These are phyloP conservation scores for Liodrosophila aerea DNA, from an alignment of 2,888 invertebrate genomes.

Conservation along the genomic window DNA sequence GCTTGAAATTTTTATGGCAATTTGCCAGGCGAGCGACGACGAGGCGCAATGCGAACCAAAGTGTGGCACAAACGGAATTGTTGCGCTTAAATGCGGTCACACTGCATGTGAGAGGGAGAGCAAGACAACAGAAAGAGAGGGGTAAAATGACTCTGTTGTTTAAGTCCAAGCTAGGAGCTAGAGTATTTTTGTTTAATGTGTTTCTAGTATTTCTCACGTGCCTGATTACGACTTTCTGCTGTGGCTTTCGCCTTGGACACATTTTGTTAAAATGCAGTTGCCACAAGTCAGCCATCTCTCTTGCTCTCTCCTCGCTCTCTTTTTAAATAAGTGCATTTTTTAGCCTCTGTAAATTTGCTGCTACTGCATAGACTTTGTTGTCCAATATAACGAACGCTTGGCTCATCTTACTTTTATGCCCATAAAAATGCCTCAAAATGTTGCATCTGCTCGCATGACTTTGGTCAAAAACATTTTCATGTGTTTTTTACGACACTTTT, in stretches of 20 bases:
- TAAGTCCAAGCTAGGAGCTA: too few species aligned
- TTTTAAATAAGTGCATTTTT: conserved; percentile 21
- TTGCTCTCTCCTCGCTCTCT: neutral
- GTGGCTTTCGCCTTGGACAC: conserved; percentile 60
- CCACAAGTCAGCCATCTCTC: neutral
- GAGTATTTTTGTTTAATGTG: conserved; percentile 3
- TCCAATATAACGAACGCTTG: too few species aligned
- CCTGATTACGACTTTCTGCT: conserved; percentile 30
- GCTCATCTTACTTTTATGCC: conserved; percentile 23
- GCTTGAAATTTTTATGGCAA: conserved; percentile 76
- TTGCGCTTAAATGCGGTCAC: conserved; percentile 61
- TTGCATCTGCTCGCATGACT: conserved; percentile 40
- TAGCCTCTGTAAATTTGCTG: conserved; percentile 25
- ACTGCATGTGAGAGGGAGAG: too few species aligned
- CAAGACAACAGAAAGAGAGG: conserved; percentile 17
- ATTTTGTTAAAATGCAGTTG: conserved; percentile 34
- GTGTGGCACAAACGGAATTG: conserved; percentile 52
- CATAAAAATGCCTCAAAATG: conserved; percentile 66
- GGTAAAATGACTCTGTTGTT: neutral
- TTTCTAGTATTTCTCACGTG: conserved; percentile 12
- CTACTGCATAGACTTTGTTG: neutral
- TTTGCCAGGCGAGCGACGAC: conserved; percentile 65
- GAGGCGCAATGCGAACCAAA: conserved; percentile 32
- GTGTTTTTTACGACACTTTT: conserved; percentile 65
- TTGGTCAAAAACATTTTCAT: conserved; percentile 49